Evolutionary conservation across 2,113 vertebrate species (phyloP).

Genomic region (Lanius ludovicianus): DNA sequence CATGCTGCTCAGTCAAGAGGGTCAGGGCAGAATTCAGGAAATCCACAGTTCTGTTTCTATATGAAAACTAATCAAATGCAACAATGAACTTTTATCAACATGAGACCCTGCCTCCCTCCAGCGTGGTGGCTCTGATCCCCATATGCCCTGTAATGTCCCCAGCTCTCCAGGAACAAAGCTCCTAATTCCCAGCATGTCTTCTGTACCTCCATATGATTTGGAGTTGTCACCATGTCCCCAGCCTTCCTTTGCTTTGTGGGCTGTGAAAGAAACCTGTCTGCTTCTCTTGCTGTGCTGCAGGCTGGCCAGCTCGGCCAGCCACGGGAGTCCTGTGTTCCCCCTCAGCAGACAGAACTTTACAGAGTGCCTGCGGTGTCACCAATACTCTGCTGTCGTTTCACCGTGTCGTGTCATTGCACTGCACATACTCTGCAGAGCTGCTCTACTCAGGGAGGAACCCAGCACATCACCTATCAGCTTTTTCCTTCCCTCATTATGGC

Average conservation of each 20-base stretch:
- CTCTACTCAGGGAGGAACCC: not conserved
- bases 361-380: not conserved
- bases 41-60: not conserved
- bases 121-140: not conserved
- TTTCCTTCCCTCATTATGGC: accelerated
- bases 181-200: not conserved
- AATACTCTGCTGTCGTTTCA: not conserved
- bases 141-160: not conserved
- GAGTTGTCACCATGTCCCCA: not conserved
- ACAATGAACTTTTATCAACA: not conserved
- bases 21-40: not conserved
- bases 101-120: not conserved
- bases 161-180: not conserved
- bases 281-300: not conserved
- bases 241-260: not conserved
- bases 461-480: not conserved
- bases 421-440: not conserved
- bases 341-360: not conserved
- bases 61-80: not conserved
- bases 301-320: not conserved
- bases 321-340: accelerated
- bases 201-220: not conserved
- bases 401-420: not conserved
- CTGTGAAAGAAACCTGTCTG: not conserved
- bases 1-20: not conserved